These are phyloP conservation scores for Trachops cirrhosus DNA, from an alignment of 2,797 vertebrate species.

Conservation along the genomic window DNA sequence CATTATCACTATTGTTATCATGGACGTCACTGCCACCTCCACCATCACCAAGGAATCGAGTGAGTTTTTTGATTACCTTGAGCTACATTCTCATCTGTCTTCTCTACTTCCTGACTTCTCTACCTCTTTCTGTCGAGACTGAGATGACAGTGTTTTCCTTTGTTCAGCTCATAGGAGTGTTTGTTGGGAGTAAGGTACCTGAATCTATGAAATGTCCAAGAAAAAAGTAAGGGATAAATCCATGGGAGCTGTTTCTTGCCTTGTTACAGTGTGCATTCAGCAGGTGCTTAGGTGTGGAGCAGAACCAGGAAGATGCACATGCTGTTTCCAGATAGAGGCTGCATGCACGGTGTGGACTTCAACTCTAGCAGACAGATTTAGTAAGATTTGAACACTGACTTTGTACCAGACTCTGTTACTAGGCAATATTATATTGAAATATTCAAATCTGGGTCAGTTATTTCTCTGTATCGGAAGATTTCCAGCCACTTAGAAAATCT, in stretches of 20 bases:
- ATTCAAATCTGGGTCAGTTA: neutral
- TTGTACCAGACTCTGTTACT: neutral
- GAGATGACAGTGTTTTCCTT: neutral
- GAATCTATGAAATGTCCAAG: neutral
- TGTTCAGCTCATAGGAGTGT: rapidly evolving
- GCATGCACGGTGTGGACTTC: neutral
- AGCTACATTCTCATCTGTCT: neutral
- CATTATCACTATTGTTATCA: neutral
- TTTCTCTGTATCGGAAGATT: neutral
- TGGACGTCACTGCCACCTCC: no score
- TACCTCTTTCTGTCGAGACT: neutral
- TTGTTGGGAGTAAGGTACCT: rapidly evolving
- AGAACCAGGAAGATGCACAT: rapidly evolving
- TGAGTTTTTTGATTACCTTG: neutral
- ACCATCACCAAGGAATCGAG: rapidly evolving
- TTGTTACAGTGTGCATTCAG: rapidly evolving
- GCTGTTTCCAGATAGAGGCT: neutral
- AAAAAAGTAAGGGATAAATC: neutral
- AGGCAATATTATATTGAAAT: no score
- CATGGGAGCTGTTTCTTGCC: neutral
- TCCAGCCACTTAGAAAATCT: neutral
- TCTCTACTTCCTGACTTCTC: neutral
- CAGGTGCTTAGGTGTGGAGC: rapidly evolving
- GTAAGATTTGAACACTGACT: neutral
- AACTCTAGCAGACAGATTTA: neutral